Conservation (phyloP, 2,113 vertebrate species). For the Hydropotes inermis region DNA sequence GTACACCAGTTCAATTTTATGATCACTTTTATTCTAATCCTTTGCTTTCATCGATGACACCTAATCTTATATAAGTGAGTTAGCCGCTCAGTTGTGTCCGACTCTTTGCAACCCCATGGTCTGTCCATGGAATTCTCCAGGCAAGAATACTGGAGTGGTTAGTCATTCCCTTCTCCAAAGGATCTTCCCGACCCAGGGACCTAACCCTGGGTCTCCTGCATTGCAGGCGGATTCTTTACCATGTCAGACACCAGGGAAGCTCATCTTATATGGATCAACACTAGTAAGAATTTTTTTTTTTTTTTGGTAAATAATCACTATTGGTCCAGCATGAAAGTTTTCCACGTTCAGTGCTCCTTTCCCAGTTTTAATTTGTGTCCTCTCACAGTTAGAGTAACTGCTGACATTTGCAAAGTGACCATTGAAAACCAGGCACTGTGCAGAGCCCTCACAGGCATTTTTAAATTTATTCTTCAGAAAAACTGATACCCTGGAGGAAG, state of each 20-base stretch:
- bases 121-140: not conserved
- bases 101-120: not conserved
- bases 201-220: not conserved
- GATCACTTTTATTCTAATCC: not conserved
- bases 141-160: not conserved
- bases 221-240: not conserved
- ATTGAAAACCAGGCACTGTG: rapidly evolving
- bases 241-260: not conserved
- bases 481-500: not conserved
- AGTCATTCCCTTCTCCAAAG: not conserved
- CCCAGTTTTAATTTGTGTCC: not conserved
- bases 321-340: not conserved
- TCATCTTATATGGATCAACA: not conserved
- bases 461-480: not conserved
- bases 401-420: not conserved
- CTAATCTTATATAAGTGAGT: not conserved
- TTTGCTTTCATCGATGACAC: not conserved
- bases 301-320: not conserved
- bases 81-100: not conserved
- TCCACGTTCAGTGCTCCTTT: not conserved
- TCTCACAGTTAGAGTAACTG: too few relatives aligned
- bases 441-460: not conserved
- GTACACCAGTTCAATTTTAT: not conserved
- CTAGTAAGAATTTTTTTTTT: not conserved
- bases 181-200: not conserved